phyloP scores from a whole-genome alignment of 1,140 invertebrate species.

The Halotydeus destructor region DNA sequence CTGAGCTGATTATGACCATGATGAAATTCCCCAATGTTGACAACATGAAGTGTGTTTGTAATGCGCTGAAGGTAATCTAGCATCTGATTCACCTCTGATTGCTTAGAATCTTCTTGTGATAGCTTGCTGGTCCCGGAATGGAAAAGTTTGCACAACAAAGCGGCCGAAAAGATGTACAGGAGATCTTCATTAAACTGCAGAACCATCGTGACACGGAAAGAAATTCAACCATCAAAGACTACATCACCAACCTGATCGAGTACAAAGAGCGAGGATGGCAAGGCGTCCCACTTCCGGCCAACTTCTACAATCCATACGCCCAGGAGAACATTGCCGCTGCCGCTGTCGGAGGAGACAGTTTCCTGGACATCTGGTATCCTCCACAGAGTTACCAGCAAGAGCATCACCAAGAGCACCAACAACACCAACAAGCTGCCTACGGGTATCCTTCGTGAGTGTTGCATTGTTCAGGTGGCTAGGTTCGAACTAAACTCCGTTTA shows the following conservation, averaged over 20 bases:
- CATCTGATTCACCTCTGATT: neutral
- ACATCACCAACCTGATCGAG: slow-evolving; percentile 5
- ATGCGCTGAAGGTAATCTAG: slow-evolving; percentile 29
- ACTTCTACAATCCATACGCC: neutral
- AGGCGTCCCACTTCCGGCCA: slow-evolving; percentile 2
- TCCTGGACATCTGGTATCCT: too few species aligned
- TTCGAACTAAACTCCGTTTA: too few species aligned
- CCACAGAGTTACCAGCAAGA: too few species aligned
- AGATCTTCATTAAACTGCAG: slow-evolving; percentile 1
- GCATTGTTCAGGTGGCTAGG: too few species aligned
- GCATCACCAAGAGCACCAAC: too few species aligned
- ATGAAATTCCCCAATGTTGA: slow-evolving; percentile 7
- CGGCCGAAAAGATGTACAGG: neutral
- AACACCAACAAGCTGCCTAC: too few species aligned
- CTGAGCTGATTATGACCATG: slow-evolving; percentile 13
- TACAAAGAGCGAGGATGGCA: slow-evolving; percentile 1
- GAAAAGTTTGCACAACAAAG: slow-evolving; percentile 1
- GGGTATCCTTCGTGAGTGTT: neutral
- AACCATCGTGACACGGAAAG: neutral
- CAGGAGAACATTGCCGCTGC: neutral
- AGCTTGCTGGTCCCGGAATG: slow-evolving; percentile 3
- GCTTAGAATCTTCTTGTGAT: neutral
- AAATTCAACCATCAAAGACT: neutral
- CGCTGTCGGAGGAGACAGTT: neutral
- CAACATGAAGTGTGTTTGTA: slow-evolving; percentile 29